Evolutionary conservation across 2,113 vertebrate genomes (phyloP), one percentile per base, ranked within the genome.

Genomic region (Hiodon alosoides): DNA sequence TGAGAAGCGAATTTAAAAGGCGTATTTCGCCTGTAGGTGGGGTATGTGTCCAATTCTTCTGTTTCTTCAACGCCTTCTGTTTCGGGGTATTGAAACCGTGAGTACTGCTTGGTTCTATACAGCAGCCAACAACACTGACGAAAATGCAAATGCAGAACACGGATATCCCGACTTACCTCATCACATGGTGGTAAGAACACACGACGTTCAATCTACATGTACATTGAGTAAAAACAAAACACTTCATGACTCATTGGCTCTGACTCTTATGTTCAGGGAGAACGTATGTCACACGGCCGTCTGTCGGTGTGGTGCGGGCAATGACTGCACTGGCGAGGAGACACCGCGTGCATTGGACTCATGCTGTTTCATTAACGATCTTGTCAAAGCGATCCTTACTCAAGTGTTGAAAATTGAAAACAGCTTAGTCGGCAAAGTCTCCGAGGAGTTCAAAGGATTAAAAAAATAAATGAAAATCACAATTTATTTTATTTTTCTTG

Each of bases 1-100:
- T 31, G 1, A n/a, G 13, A 5, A n/a, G 13, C 13, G 16, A 8
- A 8, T 4, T 66, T 66, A 60, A 50, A 74, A 51, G 31, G 31
- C 69, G 14, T 13, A 58, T 16, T 59, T 7, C 17, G 53, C 61
- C 76, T 58, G 9, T 67, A 77, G 69, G 47, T 67, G 69, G 76
- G 7, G 61, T 70, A 54, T 58, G 53, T 31, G 54, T 50, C 16
- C 53, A 46, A 65, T n/a, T 11, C 53, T n/a, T 72, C n/a, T n/a
- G n/a, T n/a, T n/a, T n/a, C n/a, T n/a, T 46, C 11, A 5, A n/a
- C 58, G 7, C 62, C 11, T 7, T 7, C 50, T 5, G 31, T 50
- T 16, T 48, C 10, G 13, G 68, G 54, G 52, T 2, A 46, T 7
- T 7, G 0, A 66, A 47, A 48, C 9, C 31, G 16, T 66, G 64